phyloP scores from a whole-genome alignment of 2,797 vertebrate genomes.

The Myotis findleyi region DNA sequence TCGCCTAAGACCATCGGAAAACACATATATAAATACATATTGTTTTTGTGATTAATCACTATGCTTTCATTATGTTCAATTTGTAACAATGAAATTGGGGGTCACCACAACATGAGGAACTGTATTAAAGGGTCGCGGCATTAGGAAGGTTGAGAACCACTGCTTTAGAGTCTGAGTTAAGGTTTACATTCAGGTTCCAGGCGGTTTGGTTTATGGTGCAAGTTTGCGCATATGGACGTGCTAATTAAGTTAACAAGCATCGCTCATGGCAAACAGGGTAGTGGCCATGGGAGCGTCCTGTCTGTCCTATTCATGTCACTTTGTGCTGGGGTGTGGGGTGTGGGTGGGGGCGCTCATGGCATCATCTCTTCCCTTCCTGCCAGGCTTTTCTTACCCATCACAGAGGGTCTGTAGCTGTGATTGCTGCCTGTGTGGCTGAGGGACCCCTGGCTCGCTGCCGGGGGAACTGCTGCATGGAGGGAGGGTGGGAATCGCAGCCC shows the following conservation, averaged over 20 bases:
- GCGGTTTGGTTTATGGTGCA: not conserved
- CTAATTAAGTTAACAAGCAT: not conserved
- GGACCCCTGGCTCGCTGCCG: not conserved
- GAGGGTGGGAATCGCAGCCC: not conserved
- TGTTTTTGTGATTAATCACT: no score
- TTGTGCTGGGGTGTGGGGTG: not conserved
- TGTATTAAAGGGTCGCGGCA: no score
- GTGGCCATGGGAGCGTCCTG: fast-evolving
- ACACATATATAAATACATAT: no score
- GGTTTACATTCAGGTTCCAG: not conserved
- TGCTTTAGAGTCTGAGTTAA: not conserved
- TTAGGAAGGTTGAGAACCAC: no score
- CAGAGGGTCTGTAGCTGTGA: not conserved
- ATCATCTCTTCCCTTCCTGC: not conserved
- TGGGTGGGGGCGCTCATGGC: not conserved
- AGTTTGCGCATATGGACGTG: fast-evolving
- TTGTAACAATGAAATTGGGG: no score
- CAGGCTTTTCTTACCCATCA: not conserved
- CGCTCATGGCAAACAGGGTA: not conserved
- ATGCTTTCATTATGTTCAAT: no score
- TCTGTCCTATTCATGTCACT: not conserved
- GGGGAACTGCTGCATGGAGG: not conserved
- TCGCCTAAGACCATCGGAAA: no score
- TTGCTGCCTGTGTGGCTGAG: not conserved
- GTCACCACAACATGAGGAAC: no score